Conservation (phyloP, 2,888 invertebrate species). For the Drosophila cyrtoloma region DNA sequence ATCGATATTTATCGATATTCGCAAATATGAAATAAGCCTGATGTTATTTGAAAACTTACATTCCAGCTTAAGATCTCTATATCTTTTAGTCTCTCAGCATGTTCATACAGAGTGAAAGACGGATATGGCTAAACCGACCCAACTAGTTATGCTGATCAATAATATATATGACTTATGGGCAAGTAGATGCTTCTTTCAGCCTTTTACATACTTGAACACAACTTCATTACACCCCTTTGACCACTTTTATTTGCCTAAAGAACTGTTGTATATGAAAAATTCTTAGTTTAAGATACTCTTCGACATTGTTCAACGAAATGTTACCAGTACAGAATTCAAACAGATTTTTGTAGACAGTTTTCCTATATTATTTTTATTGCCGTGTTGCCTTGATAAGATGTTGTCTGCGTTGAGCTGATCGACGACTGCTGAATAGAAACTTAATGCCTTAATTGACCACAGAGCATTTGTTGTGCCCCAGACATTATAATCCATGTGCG, state of each 20-base stretch:
- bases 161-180: background rate
- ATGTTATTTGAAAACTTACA: background rate
- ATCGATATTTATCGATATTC: background rate
- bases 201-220: background rate
- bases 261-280: background rate
- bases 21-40: background rate
- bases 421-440: background rate
- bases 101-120: background rate
- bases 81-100: background rate
- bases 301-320: too few relatives aligned
- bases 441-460: slow-evolving; percentile 3
- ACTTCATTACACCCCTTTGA: background rate
- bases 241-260: background rate
- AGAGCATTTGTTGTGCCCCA: background rate
- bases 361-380: background rate
- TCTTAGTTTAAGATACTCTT: background rate
- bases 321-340: background rate
- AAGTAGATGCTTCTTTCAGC: background rate
- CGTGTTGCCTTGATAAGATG: slow-evolving; percentile 19
- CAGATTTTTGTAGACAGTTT: background rate
- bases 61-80: background rate
- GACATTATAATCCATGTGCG: slow-evolving; percentile 15
- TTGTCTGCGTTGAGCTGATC: background rate
- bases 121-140: background rate
- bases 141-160: background rate